Evolutionary conservation across 1,140 invertebrate species (phyloP).

Genomic region (Papilio xuthus): DNA sequence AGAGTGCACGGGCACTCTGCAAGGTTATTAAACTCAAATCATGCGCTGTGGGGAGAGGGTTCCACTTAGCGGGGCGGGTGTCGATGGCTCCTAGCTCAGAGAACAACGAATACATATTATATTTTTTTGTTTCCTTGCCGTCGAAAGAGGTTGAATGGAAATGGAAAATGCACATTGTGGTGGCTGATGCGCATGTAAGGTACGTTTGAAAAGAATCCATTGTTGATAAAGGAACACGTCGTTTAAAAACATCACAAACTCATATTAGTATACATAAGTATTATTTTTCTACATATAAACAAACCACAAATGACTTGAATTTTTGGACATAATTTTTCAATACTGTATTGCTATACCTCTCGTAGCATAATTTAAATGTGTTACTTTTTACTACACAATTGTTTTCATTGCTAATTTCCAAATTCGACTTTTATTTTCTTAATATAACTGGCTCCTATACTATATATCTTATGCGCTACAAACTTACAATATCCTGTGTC

Average conservation of each 20-base stretch:
- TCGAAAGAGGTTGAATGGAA: slow-evolving; percentile 19
- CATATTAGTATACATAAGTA: no score
- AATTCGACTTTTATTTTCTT: background rate
- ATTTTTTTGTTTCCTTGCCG: slow-evolving; percentile 24
- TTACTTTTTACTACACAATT: background rate
- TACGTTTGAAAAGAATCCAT: background rate
- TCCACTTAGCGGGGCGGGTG: slow-evolving; percentile 43
- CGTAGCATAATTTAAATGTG: background rate
- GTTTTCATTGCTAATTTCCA: background rate
- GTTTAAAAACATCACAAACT: background rate
- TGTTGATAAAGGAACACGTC: background rate
- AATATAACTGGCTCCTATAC: slow-evolving; percentile 37
- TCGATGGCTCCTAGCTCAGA: slow-evolving; percentile 43
- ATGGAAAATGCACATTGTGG: slow-evolving; percentile 27
- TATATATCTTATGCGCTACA: slow-evolving; percentile 46
- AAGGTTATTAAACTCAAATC: slow-evolving; percentile 79
- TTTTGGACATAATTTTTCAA: no score
- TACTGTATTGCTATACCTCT: no score
- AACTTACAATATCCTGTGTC: slow-evolving; percentile 47
- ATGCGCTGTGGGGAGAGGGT: slow-evolving; percentile 54
- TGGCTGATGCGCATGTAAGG: background rate
- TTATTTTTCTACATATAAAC: background rate
- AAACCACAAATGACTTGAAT: background rate
- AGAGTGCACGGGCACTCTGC: slow-evolving; percentile 68
- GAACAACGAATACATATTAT: slow-evolving; percentile 35